Conservation (phyloP, 2,797 vertebrate species). For the Margarornis squamiger region DNA sequence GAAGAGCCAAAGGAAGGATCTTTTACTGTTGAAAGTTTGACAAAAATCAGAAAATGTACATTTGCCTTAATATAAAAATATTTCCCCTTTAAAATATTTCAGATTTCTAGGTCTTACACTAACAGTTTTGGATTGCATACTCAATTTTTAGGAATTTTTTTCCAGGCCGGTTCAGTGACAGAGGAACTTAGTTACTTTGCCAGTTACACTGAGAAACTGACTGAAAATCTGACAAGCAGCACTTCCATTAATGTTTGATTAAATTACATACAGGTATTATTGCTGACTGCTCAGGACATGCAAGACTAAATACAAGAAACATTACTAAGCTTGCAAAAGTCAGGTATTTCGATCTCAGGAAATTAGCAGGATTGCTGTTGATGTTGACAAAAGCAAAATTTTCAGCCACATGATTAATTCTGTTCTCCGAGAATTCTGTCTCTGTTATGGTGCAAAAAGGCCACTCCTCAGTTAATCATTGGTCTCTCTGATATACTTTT, state of each 20-base stretch:
- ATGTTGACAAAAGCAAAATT: background rate
- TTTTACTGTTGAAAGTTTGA: background rate
- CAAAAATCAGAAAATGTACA: background rate
- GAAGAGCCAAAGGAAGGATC: background rate
- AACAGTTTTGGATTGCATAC: background rate
- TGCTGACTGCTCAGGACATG: background rate
- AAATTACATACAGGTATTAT: background rate
- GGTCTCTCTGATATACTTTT: background rate
- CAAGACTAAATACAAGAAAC: background rate
- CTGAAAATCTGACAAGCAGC: background rate
- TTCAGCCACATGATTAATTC: background rate
- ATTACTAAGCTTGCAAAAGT: background rate
- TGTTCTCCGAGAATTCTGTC: background rate
- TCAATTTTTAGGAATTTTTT: background rate
- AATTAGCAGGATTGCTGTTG: background rate
- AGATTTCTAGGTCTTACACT: background rate
- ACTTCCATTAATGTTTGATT: background rate
- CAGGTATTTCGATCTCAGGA: background rate
- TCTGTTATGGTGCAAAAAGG: background rate
- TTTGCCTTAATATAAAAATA: background rate
- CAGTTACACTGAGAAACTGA: background rate
- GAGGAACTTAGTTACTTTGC: background rate
- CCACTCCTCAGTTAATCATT: background rate
- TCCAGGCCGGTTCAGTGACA: background rate
- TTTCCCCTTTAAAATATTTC: background rate